Evolutionary conservation across 2,888 invertebrate species (phyloP).

Genomic region (Rugalucina vietnamica): DNA sequence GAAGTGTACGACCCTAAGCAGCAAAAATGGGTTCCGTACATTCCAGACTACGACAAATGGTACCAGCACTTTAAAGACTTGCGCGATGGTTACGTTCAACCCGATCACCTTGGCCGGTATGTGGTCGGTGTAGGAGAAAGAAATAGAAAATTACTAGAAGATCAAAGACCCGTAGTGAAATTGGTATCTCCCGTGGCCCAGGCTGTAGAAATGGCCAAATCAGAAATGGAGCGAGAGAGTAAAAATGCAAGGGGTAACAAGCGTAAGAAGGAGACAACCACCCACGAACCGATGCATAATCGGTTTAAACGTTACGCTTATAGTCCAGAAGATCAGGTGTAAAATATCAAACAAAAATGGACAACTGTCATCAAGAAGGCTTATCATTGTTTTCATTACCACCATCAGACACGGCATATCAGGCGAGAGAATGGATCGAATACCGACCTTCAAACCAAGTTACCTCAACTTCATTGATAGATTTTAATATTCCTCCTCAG

Average conservation of each 20-base stretch:
- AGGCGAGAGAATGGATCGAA: not conserved
- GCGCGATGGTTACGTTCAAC: not conserved
- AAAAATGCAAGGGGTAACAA: not conserved
- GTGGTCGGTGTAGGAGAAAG: not conserved
- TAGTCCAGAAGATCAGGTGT: not conserved
- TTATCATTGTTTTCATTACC: not conserved
- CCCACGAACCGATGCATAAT: not conserved
- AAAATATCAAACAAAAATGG: not conserved
- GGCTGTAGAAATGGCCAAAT: slow-evolving; percentile 29
- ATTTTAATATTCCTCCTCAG: slow-evolving; percentile 36
- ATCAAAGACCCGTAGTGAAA: not conserved
- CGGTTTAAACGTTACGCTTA: too few relatives aligned
- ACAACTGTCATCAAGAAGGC: not conserved
- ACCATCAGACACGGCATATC: not conserved
- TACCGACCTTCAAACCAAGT: not conserved
- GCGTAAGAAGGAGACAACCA: not conserved
- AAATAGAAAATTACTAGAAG: not conserved
- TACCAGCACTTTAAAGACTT: not conserved
- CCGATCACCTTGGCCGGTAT: not conserved
- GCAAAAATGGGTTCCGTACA: not conserved
- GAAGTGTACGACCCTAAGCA: slow-evolving; percentile 35
- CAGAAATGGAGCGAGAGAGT: slow-evolving; percentile 29
- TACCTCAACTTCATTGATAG: slow-evolving; percentile 10
- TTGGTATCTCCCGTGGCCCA: slow-evolving; percentile 37
- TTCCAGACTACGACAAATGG: not conserved